Conservation (phyloP, 2,888 invertebrate species). For the Pristionchus arcanus region DNA sequence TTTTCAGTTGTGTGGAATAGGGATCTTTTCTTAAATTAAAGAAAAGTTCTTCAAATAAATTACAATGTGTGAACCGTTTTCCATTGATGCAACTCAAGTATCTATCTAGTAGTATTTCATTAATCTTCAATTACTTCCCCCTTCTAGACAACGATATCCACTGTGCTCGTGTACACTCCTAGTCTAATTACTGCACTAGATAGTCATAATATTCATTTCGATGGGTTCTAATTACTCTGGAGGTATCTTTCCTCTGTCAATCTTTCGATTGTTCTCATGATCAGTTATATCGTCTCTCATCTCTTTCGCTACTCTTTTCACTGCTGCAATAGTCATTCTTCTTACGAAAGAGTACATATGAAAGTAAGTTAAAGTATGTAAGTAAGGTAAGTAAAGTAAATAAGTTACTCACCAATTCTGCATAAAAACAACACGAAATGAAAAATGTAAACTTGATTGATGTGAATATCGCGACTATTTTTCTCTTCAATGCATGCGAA, state of each 20-base stretch:
- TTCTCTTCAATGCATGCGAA: not conserved
- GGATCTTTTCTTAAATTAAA: not conserved
- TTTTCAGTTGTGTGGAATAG: not conserved
- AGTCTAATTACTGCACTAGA: not conserved
- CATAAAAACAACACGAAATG: too few relatives aligned
- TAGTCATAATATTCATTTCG: not conserved
- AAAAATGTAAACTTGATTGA: too few relatives aligned
- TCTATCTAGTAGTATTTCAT: too few relatives aligned
- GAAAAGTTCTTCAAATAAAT: not conserved
- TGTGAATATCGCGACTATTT: too few relatives aligned
- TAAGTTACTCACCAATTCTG: too few relatives aligned
- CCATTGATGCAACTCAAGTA: not conserved
- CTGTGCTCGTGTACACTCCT: not conserved
- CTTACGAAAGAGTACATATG: not conserved
- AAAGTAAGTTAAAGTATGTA: not conserved
- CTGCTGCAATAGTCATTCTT: not conserved
- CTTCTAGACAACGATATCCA: not conserved
- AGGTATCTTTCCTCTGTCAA: not conserved
- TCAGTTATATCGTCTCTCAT: not conserved
- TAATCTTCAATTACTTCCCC: too few relatives aligned
- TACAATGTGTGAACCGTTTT: not conserved
- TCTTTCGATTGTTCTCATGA: not conserved
- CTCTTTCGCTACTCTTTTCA: slow-evolving; percentile 1
- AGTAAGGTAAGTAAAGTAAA: too few relatives aligned
- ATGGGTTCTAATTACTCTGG: not conserved